These are phyloP conservation scores for Dascillus cervinus DNA, from an alignment of 2,888 invertebrate genomes.

Conservation along the genomic window DNA sequence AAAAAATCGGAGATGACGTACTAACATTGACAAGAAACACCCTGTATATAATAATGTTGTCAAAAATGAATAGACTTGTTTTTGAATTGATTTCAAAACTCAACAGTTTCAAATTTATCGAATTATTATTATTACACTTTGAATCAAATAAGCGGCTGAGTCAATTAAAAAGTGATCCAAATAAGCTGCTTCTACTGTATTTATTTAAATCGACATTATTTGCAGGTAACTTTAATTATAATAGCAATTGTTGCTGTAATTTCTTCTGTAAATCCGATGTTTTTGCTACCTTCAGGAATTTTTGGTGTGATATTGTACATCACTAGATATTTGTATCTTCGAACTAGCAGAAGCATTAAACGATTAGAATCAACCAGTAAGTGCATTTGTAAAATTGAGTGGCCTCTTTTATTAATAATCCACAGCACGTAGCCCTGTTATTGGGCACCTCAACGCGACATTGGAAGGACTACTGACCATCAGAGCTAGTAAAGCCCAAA, in stretches of 20 bases:
- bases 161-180: too few species aligned
- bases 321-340: conserved; percentile 56
- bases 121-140: too few species aligned
- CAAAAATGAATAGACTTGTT: too few species aligned
- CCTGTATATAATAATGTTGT: too few species aligned
- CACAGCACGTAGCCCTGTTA: conserved; percentile 36
- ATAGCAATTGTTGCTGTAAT: not conserved
- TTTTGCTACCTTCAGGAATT: conserved; percentile 53
- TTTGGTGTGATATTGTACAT: conserved; percentile 54
- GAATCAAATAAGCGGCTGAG: too few species aligned
- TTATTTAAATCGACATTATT: too few species aligned
- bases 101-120: too few species aligned
- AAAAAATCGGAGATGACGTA: too few species aligned
- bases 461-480: conserved; percentile 36
- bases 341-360: conserved; percentile 63
- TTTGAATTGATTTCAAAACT: too few species aligned
- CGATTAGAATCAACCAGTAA: conserved; percentile 53
- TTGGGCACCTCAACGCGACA: conserved; percentile 36
- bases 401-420: conserved; percentile 5
- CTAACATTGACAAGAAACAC: too few species aligned
- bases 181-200: too few species aligned
- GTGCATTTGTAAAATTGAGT: conserved; percentile 4
- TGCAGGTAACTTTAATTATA: not conserved
- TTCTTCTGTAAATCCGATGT: conserved; percentile 51
- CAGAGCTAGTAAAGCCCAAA: conserved; percentile 32